Evolutionary conservation across 2,888 invertebrate species (phyloP), one percentile per base, ranked within the genome.

Genomic region (Malacosoma neustria): DNA sequence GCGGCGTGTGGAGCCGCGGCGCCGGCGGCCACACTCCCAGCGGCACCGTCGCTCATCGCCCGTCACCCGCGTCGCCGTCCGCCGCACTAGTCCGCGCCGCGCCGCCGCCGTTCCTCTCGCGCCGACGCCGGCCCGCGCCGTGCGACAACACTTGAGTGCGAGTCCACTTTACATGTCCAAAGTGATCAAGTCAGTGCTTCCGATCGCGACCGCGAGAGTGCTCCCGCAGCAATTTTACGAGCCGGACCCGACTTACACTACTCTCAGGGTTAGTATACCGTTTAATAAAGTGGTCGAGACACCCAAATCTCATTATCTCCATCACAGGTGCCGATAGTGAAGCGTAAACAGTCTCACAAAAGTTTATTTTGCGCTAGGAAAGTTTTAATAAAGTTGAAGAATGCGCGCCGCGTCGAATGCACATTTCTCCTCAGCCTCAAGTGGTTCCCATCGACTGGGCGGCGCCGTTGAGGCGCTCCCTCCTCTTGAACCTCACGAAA

Each of bases 171-270:
- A 80, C 74, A 80, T 82, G 77, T 75, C 77, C 76, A 79, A 77
- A 84, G 85, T 84, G 82, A 64, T 81, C 61, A 74, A 81, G 67
- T 74, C 84, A 81, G 84, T 85, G 84, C 81, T 80, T 68, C 79
- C 82, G 60, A 70, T 71, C 71, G 72, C 76, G 63, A 73, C 73
- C 75, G 77, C 80, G 73, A 73, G 63, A 79, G 80, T 85, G 81
- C 64, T 76, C 68, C 82, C 79, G 72, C 80, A 76, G 70, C 71
- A 62, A 53, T 71, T 72, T 70, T 63, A 71, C 72, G 72, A 76
- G 71, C 65, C 75, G 74, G 79, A 80, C 64, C 73, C 70, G 74
- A 76, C 66, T 72, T 71, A 72, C 76, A 72, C 82, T 46, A 51
- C 82, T 67, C 60, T 82, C 84, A 84, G 75, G 84, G 85, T 85